Percentiles rank a stretch among this genome's conserved stretches.
Evolutionary conservation across 2,888 invertebrate genomes (phyloP).

Genomic region (Escarpia spicata): DNA sequence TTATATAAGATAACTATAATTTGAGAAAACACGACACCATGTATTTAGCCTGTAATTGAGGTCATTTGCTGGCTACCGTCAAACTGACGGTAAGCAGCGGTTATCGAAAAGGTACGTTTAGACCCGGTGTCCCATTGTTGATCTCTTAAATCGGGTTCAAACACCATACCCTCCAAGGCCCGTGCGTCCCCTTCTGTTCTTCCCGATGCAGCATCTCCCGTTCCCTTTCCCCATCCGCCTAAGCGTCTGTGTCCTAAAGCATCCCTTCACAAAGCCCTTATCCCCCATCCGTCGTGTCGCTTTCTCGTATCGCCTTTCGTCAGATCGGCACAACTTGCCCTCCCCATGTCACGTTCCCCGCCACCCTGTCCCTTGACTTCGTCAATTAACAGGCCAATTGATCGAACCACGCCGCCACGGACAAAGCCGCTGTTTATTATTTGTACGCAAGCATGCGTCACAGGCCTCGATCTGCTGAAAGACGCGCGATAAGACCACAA

Average conservation of each 20-base stretch:
- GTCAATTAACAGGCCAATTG: background rate
- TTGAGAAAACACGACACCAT: no score
- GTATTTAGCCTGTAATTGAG: no score
- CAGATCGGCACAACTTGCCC: background rate
- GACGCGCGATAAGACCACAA: background rate
- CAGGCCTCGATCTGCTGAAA: background rate
- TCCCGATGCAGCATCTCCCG: background rate
- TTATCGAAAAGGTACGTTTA: no score
- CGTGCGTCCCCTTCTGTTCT: no score
- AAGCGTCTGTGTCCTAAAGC: background rate
- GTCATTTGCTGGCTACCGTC: no score
- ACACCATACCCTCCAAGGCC: no score
- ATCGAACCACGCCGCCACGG: background rate
- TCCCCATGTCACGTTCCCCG: background rate
- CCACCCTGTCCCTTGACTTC: background rate
- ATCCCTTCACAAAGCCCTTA: background rate
- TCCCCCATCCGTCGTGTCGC: background rate
- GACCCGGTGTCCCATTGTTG: no score
- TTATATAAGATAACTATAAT: no score
- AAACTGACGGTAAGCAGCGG: no score
- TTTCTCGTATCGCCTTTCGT: background rate
- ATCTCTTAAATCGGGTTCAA: no score
- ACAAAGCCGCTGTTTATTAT: conserved; percentile 3
- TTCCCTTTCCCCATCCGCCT: background rate
- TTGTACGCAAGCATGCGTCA: background rate